A percentile compares a stretch with the other conserved stretches of the same genome.
Conservation (phyloP, 2,797 vertebrate species). For the Trichosurus vulpecula region DNA sequence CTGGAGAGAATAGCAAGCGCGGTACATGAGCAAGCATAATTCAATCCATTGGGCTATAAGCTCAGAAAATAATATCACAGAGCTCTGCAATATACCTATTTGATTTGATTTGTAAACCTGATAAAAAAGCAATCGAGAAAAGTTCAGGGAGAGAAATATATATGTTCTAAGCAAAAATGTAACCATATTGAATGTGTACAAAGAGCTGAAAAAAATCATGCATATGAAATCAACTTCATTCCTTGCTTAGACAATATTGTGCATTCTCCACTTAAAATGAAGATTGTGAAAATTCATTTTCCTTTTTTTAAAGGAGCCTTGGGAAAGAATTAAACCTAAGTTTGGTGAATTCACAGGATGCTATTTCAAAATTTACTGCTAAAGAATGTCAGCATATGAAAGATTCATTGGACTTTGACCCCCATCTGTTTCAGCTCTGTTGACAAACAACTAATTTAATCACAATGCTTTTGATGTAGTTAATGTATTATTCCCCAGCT, state of each 20-base stretch:
- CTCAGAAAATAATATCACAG: constrained; percentile 86
- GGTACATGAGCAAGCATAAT: constrained; percentile 84
- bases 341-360: constrained; percentile 52
- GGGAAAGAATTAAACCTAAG: constrained; percentile 66
- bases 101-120: constrained; percentile 91
- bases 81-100: constrained; percentile 88
- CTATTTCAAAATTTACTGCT: constrained; percentile 18
- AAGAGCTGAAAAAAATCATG: constrained; percentile 80
- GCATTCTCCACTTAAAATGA: constrained; percentile 75
- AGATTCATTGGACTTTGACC: background rate
- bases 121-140: constrained; percentile 89
- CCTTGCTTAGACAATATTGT: constrained; percentile 76
- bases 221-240: constrained; percentile 79
- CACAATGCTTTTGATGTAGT: constrained; percentile 66
- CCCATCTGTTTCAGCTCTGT: constrained; percentile 46
- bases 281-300: constrained; percentile 75
- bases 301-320: constrained; percentile 69
- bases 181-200: constrained; percentile 82
- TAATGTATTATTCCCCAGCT: constrained; percentile 58
- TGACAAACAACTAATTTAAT: constrained; percentile 78
- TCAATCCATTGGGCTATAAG: constrained; percentile 87
- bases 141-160: constrained; percentile 84
- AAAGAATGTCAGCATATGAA: background rate
- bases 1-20: constrained; percentile 82
- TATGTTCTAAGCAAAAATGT: constrained; percentile 82